phyloP scores from a whole-genome alignment of 2,888 invertebrate species.

The Bimastos eiseni region DNA sequence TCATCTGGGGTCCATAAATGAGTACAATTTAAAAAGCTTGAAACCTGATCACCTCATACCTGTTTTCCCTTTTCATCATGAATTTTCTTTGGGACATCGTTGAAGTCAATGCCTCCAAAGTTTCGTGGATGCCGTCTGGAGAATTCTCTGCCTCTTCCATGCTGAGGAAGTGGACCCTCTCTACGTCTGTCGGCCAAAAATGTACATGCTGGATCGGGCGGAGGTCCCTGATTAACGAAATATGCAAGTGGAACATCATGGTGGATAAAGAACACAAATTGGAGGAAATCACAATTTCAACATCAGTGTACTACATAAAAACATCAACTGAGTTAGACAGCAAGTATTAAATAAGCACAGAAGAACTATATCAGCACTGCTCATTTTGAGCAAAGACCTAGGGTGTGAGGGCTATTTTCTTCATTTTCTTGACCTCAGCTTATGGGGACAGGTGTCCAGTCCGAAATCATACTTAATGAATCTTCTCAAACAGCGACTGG shows the following conservation, averaged over 20 bases:
- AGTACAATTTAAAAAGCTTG: background rate
- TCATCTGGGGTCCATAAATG: background rate
- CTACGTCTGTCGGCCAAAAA: slow-evolving; percentile 56
- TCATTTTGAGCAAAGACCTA: too few species aligned
- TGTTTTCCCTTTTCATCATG: slow-evolving; percentile 29
- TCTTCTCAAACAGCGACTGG: too few species aligned
- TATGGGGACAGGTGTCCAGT: too few species aligned
- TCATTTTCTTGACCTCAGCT: too few species aligned
- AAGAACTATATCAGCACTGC: too few species aligned
- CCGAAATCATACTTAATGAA: too few species aligned
- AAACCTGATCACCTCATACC: background rate
- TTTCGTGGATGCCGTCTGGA: slow-evolving; percentile 56
- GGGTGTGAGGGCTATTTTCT: too few species aligned
- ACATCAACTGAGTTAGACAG: too few species aligned
- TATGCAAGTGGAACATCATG: too few species aligned
- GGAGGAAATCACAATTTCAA: background rate
- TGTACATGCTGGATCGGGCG: slow-evolving; percentile 57
- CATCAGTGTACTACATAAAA: too few species aligned
- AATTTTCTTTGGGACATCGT: slow-evolving; percentile 42
- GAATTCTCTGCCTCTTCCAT: slow-evolving; percentile 40
- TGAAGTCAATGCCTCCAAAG: slow-evolving; percentile 59
- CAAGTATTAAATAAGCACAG: too few species aligned
- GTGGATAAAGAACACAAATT: background rate
- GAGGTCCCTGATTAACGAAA: slow-evolving; percentile 49
- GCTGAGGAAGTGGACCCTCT: slow-evolving; percentile 42